A percentile compares a stretch with the other conserved stretches of the same genome.
phyloP scores from a whole-genome alignment of 1,140 invertebrate genomes.

The Bactericera cockerelli region DNA sequence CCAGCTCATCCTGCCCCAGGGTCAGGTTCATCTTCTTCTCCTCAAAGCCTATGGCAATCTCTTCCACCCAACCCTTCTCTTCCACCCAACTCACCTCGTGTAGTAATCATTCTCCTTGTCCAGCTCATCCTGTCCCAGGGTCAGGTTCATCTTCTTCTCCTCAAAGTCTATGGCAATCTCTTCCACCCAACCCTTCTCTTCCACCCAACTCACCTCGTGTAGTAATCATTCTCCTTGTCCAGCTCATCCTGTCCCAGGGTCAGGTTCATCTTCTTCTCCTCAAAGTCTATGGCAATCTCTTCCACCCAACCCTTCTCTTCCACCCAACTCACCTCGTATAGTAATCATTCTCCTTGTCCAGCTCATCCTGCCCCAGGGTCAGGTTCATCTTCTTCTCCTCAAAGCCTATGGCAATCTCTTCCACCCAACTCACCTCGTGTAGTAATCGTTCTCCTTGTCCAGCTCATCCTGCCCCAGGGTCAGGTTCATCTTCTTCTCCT shows the following conservation, averaged over 20 bases:
- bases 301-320: too few species aligned
- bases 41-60: too few species aligned
- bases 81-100: constrained; percentile 35
- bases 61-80: too few species aligned
- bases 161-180: too few species aligned
- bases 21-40: too few species aligned
- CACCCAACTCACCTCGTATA: constrained; percentile 47
- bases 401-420: constrained; percentile 80
- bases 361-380: constrained; percentile 62
- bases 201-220: too few species aligned
- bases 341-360: constrained; percentile 71
- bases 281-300: too few species aligned
- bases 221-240: too few species aligned
- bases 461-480: constrained; percentile 67
- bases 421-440: constrained; percentile 61
- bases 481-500: constrained; percentile 89
- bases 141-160: constrained; percentile 87
- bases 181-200: too few species aligned
- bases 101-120: constrained; percentile 80
- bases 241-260: too few species aligned
- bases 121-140: constrained; percentile 63
- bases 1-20: too few species aligned
- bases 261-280: too few species aligned
- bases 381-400: constrained; percentile 92
- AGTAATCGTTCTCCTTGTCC: constrained; percentile 77